phyloP scores from a whole-genome alignment of 2,888 invertebrate species.

The Netelia melanura region DNA sequence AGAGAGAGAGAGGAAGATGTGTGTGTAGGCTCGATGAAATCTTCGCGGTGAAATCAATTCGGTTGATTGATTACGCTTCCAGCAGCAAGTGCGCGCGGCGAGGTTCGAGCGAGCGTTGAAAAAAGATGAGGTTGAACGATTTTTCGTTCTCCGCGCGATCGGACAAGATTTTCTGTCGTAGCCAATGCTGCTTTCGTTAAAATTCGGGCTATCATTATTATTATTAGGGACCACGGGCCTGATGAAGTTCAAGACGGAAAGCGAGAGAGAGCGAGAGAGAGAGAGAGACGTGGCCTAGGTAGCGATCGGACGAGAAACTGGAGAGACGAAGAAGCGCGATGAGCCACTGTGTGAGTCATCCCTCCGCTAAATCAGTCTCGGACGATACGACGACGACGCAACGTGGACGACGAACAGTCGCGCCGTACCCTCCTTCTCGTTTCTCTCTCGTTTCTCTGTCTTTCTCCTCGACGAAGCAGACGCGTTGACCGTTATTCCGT shows the following conservation, averaged over 20 bases:
- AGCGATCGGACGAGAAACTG: conserved; percentile 13
- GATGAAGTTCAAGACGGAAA: conserved; percentile 33
- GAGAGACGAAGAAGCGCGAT: not conserved
- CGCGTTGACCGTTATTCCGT: conserved; percentile 65
- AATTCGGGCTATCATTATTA: conserved; percentile 29
- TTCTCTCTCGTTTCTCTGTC: not conserved
- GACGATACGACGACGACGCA: conserved; percentile 35
- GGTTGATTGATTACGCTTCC: conserved; percentile 57
- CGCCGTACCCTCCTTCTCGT: not conserved
- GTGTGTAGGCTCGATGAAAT: conserved; percentile 5
- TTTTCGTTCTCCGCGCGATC: conserved; percentile 26
- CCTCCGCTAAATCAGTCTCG: conserved; percentile 38
- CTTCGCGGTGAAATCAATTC: conserved; percentile 48
- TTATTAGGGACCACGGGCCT: conserved; percentile 43
- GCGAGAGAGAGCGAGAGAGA: not conserved
- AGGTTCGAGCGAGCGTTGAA: conserved; percentile 28
- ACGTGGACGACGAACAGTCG: conserved; percentile 24
- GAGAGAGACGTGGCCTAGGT: not conserved
- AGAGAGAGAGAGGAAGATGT: not conserved
- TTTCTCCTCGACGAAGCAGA: conserved; percentile 39
- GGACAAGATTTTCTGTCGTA: not conserved
- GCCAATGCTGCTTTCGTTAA: conserved; percentile 21
- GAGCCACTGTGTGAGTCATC: conserved; percentile 54
- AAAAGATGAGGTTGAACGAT: conserved; percentile 38
- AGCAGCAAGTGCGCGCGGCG: conserved; percentile 21